Evolutionary conservation across 2,797 vertebrate species (phyloP).

Genomic region (Pipistrellus kuhlii): DNA sequence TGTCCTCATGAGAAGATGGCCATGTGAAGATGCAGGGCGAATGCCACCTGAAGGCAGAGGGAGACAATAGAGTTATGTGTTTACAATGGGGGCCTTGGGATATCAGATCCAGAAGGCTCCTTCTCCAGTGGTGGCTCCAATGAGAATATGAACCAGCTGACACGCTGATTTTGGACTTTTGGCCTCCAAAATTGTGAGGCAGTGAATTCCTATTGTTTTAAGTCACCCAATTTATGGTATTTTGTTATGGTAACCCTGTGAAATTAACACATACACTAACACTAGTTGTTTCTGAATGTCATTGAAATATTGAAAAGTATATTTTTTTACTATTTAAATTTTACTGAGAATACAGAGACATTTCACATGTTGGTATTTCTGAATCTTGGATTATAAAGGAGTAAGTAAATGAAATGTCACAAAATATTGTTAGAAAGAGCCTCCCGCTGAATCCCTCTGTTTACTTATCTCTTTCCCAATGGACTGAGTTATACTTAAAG

Average conservation of each 20-base stretch:
- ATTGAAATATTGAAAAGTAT: slow-evolving; percentile 1
- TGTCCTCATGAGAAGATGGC: not conserved
- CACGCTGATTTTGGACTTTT: not conserved
- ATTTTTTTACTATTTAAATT: not conserved
- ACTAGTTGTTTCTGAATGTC: not conserved
- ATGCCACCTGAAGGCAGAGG: not conserved
- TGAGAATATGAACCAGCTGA: not conserved
- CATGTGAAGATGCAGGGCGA: not conserved
- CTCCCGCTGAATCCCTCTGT: not conserved
- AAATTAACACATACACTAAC: not conserved
- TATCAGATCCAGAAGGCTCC: not conserved
- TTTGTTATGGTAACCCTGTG: not conserved
- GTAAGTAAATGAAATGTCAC: slow-evolving; percentile 4
- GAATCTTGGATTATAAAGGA: not conserved
- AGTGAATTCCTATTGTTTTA: not conserved
- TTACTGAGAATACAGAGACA: not conserved
- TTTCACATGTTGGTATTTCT: not conserved
- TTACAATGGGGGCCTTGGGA: too few species aligned
- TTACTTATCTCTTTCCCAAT: not conserved
- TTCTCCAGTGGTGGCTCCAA: not conserved
- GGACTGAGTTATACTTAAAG: not conserved
- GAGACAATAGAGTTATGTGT: not conserved
- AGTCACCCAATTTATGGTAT: not conserved
- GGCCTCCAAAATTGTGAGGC: not conserved
- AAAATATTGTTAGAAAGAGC: not conserved